Evolutionary conservation across 1,140 invertebrate species (phyloP), one percentile per base, ranked within the genome.

Genomic region (Camponotus vicinus): DNA sequence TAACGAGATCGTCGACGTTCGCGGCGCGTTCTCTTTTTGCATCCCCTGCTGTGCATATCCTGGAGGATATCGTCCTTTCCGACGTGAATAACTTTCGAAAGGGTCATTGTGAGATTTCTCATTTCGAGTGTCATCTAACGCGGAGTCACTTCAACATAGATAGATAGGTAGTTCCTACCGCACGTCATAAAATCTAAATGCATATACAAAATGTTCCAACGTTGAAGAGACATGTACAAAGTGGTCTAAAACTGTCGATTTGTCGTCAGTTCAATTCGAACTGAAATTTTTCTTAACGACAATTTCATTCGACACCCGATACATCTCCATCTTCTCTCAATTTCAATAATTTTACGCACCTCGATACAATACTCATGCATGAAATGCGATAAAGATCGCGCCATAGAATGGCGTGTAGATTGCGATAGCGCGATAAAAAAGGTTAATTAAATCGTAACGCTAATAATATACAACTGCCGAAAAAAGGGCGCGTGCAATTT

Each of bases 61-160:
- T 86, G 42, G 55, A 80, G 34, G 42, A 82, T 21, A 52, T 49
- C 45, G 59, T 67, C 42, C 49, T 82, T 84, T 7, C 73, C 27
- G 37, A 64, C 67, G 63, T 82, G 45, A 27, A 52, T 49, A 59
- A 63, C 37, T 79, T 52, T 57, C 42, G 34, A 52, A 82, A 73
- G 69, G 57, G n/a, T 75, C 79, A 45, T 75, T 34, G 37, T 32
- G 37, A 83, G 61, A 83, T 34, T 83, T 86, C 69, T 86, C 78
- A 82, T 83, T 84, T 73, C 40, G 49, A 86, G 85, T 86, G 69
- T 83, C 85, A 86, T 86, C 85, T 67, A 83, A 66, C 59, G 49
- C 34, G 3, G 61, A 80, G 21, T 80, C 77, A 61, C 69, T 67
- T 69, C 76, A 37, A n/a, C n/a, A 40, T 45, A 67, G 40, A 59